Percentiles rank a stretch among this genome's conserved stretches.
phyloP scores from a whole-genome alignment of 2,113 vertebrate genomes.

The Shinisaurus crocodilurus region DNA sequence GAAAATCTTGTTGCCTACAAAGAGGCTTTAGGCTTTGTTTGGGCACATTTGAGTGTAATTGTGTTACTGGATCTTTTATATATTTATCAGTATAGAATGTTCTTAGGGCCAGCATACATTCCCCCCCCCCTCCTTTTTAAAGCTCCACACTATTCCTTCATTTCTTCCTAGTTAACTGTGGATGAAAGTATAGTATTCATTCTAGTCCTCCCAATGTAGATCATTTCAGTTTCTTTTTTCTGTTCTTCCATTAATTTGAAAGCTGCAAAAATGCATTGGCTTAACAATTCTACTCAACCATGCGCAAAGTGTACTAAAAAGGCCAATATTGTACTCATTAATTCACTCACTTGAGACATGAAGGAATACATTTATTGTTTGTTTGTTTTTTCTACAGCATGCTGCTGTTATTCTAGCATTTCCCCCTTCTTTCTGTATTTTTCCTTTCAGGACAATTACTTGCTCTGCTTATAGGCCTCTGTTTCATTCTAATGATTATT shows the following conservation, averaged over 20 bases:
- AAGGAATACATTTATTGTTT: neutral
- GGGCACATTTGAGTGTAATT: neutral
- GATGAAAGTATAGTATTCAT: neutral
- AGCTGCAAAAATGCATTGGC: neutral
- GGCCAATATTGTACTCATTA: constrained; percentile 3
- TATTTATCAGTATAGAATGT: neutral
- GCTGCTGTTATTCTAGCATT: neutral
- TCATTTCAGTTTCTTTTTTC: neutral
- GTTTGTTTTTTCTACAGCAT: neutral
- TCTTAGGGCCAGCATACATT: neutral
- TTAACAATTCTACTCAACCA: neutral
- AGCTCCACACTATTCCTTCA: neutral
- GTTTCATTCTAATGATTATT: neutral
- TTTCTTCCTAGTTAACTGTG: neutral
- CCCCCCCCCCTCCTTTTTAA: neutral
- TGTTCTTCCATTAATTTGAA: neutral
- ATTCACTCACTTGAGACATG: neutral
- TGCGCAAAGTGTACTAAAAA: neutral
- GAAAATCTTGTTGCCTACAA: constrained; percentile 25
- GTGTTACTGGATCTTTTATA: constrained; percentile 3
- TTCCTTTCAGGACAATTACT: too few species aligned
- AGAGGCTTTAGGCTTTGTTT: constrained; percentile 26
- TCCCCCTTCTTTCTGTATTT: too few species aligned
- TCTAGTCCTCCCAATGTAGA: neutral
- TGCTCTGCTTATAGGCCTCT: neutral